Percentiles rank a stretch among this genome's conserved stretches.
These are phyloP conservation scores for Platysteira castanea DNA, from an alignment of 2,113 vertebrate genomes.

Conservation along the genomic window DNA sequence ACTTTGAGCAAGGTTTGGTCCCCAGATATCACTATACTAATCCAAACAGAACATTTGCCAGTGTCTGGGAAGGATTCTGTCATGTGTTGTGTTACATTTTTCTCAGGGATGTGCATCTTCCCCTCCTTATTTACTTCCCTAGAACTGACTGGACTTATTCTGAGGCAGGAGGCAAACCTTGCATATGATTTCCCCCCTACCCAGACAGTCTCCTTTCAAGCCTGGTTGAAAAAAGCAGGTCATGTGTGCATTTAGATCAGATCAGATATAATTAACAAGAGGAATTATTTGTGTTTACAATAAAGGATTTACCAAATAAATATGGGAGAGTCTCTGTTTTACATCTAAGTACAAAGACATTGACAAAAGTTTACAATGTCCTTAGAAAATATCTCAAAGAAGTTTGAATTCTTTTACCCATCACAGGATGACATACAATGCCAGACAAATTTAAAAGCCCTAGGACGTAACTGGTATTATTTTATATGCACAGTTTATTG, in stretches of 20 bases:
- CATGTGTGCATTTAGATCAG: background rate
- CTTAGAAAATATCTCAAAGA: background rate
- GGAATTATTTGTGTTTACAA: background rate
- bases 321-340: background rate
- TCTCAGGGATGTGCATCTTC: background rate
- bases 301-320: background rate
- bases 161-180: background rate
- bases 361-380: background rate
- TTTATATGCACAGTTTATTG: background rate
- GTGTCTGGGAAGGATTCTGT: background rate
- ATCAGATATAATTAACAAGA: background rate
- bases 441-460: background rate
- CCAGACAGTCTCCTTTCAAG: background rate
- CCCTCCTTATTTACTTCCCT: background rate
- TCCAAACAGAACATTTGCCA: background rate
- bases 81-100: background rate
- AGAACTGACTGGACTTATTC: background rate
- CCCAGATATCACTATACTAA: background rate
- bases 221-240: background rate
- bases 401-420: background rate
- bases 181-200: background rate
- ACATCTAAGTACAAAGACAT: background rate
- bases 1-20: background rate
- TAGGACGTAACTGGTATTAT: background rate
- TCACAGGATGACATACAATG: background rate